Base-by-base conservation (phyloP, 2,113 vertebrate genomes). In the Proterorhinus semilunaris region DNA sequence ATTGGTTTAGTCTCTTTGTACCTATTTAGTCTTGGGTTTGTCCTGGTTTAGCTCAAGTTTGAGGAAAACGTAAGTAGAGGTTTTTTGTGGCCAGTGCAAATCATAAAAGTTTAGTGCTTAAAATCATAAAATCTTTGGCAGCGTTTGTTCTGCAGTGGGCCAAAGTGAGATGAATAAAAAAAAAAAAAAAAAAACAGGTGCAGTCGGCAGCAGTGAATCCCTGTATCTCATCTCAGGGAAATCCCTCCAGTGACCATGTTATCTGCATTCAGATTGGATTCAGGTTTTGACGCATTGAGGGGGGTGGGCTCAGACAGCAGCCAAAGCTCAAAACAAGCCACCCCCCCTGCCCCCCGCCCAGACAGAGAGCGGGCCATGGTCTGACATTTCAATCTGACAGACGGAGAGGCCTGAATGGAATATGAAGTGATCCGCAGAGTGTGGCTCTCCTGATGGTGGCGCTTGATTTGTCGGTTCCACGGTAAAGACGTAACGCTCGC, bases 211-310 rank as follows among this genome's bases (percentile, higher is more conserved):
- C 53, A 55, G 53, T 55, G 53, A 55, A 11, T 27, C 52, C 53
- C 17, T 11, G 53, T 27, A 55, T 55, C 53, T 55, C 53, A 11
- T 55, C 17, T 55, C 9, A 27, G 53, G 53, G 53, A 55, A 51
- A 55, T 55, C 53, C 53, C 53, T 55, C 53, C 9, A 55, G 53
- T 55, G 53, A 6, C 53, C 16, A 0, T 10, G 53, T 27, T 55
- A 55, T 27, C 53, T 55, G 53, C 53, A 55, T 55, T 55, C 53
- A 55, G 9, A 55, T 21, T 55, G 53, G 53, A 55, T 55, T 55
- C 53, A 55, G 53, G 53, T 55, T 55, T 55, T 55, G 53, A 55
- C 53, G 53, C 53, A 55, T 55, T 55, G 53, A 55, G 53, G 53
- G n/a, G 53, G 53, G 53, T 11, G 53, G 17, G 53, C 53, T 55